Evolutionary conservation across 2,888 invertebrate genomes (phyloP).

Genomic region (Phengaris alcon): DNA sequence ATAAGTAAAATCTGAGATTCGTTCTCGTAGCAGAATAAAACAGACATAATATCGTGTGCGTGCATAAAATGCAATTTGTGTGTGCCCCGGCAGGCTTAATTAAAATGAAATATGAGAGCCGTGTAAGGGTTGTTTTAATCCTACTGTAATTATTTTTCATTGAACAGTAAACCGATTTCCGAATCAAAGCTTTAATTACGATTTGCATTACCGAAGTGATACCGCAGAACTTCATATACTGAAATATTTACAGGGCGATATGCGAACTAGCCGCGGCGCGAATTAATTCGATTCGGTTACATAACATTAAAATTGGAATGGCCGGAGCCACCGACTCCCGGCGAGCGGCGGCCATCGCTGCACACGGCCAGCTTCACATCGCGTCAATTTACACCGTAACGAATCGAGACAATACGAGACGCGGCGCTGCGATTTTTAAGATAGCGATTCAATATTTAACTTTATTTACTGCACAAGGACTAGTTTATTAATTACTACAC

Average conservation of each 20-base stretch:
- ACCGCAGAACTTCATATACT: slow-evolving; percentile 50
- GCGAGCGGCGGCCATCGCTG: slow-evolving; percentile 47
- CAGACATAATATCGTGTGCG: background rate
- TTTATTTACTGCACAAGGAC: too few relatives aligned
- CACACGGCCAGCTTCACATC: slow-evolving; percentile 38
- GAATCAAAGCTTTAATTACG: slow-evolving; percentile 51
- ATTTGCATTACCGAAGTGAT: slow-evolving; percentile 35
- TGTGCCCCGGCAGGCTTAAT: slow-evolving; percentile 26
- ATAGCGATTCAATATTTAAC: too few relatives aligned
- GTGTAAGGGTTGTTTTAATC: slow-evolving; percentile 34
- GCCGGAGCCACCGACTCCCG: slow-evolving; percentile 43
- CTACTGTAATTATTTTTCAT: slow-evolving; percentile 44
- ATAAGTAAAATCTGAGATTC: background rate
- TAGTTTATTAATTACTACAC: too few relatives aligned
- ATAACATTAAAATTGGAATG: slow-evolving; percentile 61
- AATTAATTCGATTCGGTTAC: slow-evolving; percentile 58
- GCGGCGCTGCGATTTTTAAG: too few relatives aligned
- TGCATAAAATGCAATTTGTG: slow-evolving; percentile 24
- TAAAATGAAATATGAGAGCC: slow-evolving; percentile 34
- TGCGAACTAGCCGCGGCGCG: slow-evolving; percentile 49
- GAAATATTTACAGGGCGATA: slow-evolving; percentile 36
- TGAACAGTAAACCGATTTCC: slow-evolving; percentile 37
- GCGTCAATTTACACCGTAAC: background rate
- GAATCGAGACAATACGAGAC: too few relatives aligned
- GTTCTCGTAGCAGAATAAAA: background rate